phyloP scores from a whole-genome alignment of 2,113 vertebrate genomes.

The Heloderma charlesbogerti region DNA sequence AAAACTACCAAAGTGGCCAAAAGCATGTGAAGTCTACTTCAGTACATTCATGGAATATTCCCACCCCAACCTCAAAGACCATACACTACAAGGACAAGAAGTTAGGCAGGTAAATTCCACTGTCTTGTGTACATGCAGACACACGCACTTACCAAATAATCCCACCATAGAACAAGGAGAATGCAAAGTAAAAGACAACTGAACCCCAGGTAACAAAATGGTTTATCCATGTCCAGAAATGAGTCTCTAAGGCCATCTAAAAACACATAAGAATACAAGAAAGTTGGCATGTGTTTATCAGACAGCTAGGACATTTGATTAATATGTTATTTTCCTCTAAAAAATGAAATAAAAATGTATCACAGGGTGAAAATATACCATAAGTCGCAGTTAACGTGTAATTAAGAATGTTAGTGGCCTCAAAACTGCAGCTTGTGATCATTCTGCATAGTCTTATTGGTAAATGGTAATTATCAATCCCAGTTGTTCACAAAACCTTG shows the following conservation, averaged over 20 bases:
- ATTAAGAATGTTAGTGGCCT: neutral
- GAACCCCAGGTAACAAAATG: slow-evolving; percentile 99
- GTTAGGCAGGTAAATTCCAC: neutral
- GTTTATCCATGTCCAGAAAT: slow-evolving; percentile 99
- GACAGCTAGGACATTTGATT: neutral
- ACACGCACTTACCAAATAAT: slow-evolving; percentile 91
- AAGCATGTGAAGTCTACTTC: neutral
- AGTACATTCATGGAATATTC: neutral
- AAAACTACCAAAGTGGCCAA: neutral
- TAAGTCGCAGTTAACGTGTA: neutral
- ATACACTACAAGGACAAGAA: neutral
- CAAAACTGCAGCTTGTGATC: neutral
- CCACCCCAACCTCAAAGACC: neutral
- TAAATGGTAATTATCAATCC: neutral
- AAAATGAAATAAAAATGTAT: no score
- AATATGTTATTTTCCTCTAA: neutral
- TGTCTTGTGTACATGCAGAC: neutral
- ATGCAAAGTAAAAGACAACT: slow-evolving; percentile 97
- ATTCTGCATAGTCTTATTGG: neutral
- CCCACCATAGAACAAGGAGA: slow-evolving; percentile 97
- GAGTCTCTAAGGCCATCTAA: slow-evolving; percentile 96
- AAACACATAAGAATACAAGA: slow-evolving; percentile 28
- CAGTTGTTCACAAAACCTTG: neutral
- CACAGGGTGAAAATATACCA: neutral
- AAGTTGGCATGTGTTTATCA: neutral